Conservation (phyloP, 2,888 invertebrate genomes). For the Callosobruchus maculatus region DNA sequence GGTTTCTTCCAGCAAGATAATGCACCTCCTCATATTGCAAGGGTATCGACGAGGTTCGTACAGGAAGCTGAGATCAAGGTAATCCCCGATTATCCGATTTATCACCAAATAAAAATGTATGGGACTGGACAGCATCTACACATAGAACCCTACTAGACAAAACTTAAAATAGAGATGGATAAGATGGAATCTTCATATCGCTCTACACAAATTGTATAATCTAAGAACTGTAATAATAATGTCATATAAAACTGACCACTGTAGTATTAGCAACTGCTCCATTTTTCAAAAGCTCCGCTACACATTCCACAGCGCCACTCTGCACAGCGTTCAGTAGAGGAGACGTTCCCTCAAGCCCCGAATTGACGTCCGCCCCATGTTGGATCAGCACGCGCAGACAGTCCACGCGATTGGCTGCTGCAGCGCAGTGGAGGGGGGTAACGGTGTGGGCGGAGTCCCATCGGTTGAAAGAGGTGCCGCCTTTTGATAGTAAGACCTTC, state of each 20-base stretch:
- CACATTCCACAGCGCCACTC: slow-evolving; percentile 71
- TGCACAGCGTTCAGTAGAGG: slow-evolving; percentile 83
- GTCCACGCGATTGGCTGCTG: slow-evolving; percentile 60
- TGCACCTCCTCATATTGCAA: no score
- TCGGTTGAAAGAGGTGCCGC: slow-evolving; percentile 62
- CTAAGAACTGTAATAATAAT: no score
- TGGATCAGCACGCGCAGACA: slow-evolving; percentile 64
- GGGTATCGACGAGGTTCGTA: no score
- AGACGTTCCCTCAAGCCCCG: slow-evolving; percentile 63
- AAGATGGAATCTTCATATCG: no score
- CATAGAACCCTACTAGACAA: no score
- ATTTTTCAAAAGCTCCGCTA: slow-evolving; percentile 66
- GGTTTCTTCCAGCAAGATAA: no score
- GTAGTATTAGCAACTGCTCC: slow-evolving; percentile 82
- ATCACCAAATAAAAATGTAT: no score
- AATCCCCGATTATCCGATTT: no score
- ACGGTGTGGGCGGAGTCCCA: slow-evolving; percentile 70
- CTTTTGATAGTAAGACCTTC: slow-evolving; percentile 60
- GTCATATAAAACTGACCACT: slow-evolving; percentile 64
- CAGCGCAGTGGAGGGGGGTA: slow-evolving; percentile 76
- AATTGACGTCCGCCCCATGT: slow-evolving; percentile 76
- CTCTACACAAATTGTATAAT: no score
- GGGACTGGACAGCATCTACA: no score
- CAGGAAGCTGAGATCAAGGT: no score
- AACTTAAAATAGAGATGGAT: no score